Base-by-base conservation (phyloP, 1,140 invertebrate genomes). In the Atopsyche davidsoni region DNA sequence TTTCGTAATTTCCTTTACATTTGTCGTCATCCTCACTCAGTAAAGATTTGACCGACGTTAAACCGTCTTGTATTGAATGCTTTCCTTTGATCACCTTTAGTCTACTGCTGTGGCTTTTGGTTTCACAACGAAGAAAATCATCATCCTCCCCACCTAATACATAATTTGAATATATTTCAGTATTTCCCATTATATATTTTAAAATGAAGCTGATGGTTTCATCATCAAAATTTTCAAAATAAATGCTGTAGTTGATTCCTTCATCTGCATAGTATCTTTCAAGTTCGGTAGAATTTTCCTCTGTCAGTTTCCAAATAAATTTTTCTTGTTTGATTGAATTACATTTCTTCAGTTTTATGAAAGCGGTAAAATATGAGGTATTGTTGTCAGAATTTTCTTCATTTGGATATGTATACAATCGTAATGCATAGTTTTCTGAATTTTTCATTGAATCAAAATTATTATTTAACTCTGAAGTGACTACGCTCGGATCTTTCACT, bases 251-350 rank as follows among this genome's bases (percentile, higher is more conserved):
- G 50, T 75, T 75, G 17, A 78, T 69, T 11, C 73, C 75, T 45
- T 75, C 60, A 14, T 66, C 61, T 4, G 70, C 64, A 53, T 81
- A 81, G 65, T 79, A 80, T 55, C 68, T 63, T 50, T 79, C 76
- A 35, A 80, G 66, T 22, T 70, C 59, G 14, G 74, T 68, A 2
- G 67, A 66, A 50, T 77, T 68, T 13, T 72, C 66, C 31, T 63
- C 61, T 22, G 53, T 72, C 39, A 65, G 60, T 40, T 69, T 65
- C 68, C 63, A 71, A 61, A 67, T 64, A 10, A 67, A 59, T 28
- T 69, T 55, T 49, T 73, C 69, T 55, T 70, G 60, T 1, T 68
- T 49, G 32, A 75, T 69, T 55, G 69, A 59, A 34, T 64, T 64
- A 19, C 65, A 66, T 52, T 75, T 62, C 55, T 67, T 68, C 3